Conservation (phyloP, 1,140 invertebrate species). For the Drosophila pruinosa region DNA sequence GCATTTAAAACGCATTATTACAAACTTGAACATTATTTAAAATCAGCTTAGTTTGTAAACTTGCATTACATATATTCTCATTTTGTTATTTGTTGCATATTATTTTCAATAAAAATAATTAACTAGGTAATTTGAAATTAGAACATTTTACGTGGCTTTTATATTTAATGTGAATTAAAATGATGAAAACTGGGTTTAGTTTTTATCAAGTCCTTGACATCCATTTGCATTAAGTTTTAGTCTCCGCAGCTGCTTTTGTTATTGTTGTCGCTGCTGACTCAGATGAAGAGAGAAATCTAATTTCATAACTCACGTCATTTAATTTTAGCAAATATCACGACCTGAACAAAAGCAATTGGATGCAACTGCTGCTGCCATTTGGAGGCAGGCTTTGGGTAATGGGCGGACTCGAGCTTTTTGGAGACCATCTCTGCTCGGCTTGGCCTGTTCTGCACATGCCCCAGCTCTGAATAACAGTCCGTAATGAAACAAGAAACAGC, state of each 20-base stretch:
- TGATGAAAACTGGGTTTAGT: background rate
- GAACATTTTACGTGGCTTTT: too few species aligned
- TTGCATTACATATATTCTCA: too few species aligned
- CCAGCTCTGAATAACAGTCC: constrained; percentile 8
- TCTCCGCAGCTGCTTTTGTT: background rate
- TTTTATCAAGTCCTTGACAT: constrained; percentile 17
- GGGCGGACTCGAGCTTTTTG: constrained; percentile 32
- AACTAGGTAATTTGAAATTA: background rate
- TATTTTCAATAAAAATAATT: too few species aligned
- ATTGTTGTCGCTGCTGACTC: constrained; percentile 1
- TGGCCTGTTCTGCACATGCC: background rate
- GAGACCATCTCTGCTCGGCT: background rate
- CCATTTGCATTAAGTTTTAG: constrained; percentile 9
- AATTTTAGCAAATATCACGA: constrained; percentile 82
- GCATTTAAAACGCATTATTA: too few species aligned
- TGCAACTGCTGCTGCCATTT: constrained; percentile 52
- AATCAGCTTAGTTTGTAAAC: too few species aligned
- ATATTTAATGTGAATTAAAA: background rate
- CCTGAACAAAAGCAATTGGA: constrained; percentile 80
- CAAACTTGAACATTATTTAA: too few species aligned
- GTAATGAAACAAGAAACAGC: constrained; percentile 75
- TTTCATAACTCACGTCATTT: constrained; percentile 82
- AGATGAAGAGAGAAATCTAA: constrained; percentile 46
- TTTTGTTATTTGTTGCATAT: too few species aligned
- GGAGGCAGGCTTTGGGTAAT: constrained; percentile 14